These are phyloP conservation scores for Mesocricetus auratus DNA, from an alignment of 2,113 vertebrate species.

Conservation along the genomic window DNA sequence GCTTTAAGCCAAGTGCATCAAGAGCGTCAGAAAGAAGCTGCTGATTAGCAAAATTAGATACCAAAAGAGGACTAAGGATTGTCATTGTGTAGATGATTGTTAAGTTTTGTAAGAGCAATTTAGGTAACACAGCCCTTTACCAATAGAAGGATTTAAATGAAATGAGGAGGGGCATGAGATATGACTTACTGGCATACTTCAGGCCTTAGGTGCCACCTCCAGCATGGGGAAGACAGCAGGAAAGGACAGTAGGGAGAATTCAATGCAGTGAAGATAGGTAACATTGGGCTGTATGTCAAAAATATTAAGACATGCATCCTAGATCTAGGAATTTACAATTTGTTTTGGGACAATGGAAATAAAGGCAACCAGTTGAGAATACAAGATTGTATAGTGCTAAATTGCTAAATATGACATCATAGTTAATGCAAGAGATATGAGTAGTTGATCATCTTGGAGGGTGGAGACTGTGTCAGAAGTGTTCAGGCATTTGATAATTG, in stretches of 20 bases:
- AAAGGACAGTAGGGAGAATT: not conserved
- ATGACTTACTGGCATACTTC: not conserved
- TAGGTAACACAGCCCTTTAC: not conserved
- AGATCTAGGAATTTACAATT: constrained; percentile 1
- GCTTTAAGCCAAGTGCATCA: not conserved
- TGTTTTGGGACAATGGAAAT: not conserved
- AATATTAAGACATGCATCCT: not conserved
- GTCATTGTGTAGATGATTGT: not conserved
- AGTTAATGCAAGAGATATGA: not conserved
- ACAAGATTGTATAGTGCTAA: constrained; percentile 8
- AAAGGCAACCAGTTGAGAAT: not conserved
- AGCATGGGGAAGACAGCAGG: not conserved
- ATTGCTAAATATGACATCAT: not conserved
- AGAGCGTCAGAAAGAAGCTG: not conserved
- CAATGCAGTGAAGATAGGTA: not conserved
- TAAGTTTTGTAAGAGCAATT: not conserved
- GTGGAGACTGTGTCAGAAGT: not conserved
- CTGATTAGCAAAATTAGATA: not conserved
- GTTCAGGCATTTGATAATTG: constrained; percentile 30
- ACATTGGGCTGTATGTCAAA: not conserved
- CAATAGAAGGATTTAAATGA: constrained; percentile 33
- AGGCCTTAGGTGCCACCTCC: not conserved
- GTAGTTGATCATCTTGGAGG: not conserved
- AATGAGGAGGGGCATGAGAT: not conserved
- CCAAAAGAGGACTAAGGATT: not conserved